Evolutionary conservation across 1,140 invertebrate genomes (phyloP), one percentile per base, ranked within the genome.

Genomic region (Uloborus diversus): DNA sequence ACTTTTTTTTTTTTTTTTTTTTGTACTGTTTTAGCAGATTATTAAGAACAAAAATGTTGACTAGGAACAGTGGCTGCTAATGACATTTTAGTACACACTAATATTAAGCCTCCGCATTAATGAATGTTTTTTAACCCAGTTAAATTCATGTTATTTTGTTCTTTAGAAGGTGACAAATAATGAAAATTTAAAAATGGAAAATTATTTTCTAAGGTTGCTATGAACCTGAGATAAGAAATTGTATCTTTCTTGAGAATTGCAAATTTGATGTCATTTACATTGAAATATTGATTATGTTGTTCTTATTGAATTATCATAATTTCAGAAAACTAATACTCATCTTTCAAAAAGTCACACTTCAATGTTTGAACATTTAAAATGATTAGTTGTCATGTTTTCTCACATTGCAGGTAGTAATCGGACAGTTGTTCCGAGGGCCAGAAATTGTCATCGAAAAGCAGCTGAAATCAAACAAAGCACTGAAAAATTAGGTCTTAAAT

Each of bases 391-490:
- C 37, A 2, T 70, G 4, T 20, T 65, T 59, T 62, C 64, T 20
- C 27, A 9, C 32, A 33, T 62, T 51, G 13, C 5, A 80, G 78
- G 73, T 75, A 14, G 25, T 82, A 13, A 81, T 83, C 51, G 59
- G 75, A 32, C 23, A 80, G 28, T 25, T 82, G 20, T 83, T 81
- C 61, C 49, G 62, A 69, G 56, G 62, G 13, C 66, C 81, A n/a
- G 80, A 80, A 59, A 53, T 76, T 14, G 79, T 83, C 4, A 79
- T 83, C 42, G 83, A 83, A 61, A 42, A 57, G 13, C 53, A 80
- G n/a, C 37, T 68, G 9, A 57, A 68, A 17, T 25, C 32, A 5
- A 65, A 4, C 17, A 66, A 56, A 20, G 28, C 32, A n/a, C 14
- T 27, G 25, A 2, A 57, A 57, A 13, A 57, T 14, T 57, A 13